Conservation (phyloP, 1,140 invertebrate species). For the Drosophila seguyi region DNA sequence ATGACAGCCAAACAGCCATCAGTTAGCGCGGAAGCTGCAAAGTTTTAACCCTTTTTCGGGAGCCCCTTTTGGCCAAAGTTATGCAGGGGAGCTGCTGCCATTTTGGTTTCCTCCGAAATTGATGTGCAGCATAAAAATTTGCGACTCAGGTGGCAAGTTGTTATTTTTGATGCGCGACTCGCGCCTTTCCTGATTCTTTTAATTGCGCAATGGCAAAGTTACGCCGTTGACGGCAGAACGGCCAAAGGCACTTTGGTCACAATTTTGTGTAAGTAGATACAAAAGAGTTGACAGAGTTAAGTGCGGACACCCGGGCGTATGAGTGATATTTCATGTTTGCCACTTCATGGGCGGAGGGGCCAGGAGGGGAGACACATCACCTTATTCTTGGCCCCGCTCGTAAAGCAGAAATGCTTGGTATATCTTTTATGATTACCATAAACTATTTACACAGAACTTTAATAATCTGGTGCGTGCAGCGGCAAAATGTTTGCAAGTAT, state of each 20-base stretch:
- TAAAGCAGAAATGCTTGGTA: slow-evolving; percentile 53
- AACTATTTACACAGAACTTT: slow-evolving; percentile 79
- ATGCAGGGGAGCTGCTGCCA: slow-evolving; percentile 24
- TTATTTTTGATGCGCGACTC: slow-evolving; percentile 62
- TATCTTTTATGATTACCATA: slow-evolving; percentile 77
- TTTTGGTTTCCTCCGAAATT: slow-evolving; percentile 51
- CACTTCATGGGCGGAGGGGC: slow-evolving; percentile 39
- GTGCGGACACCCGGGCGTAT: slow-evolving; percentile 53
- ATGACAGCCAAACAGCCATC: slow-evolving; percentile 40
- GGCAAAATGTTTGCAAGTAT: slow-evolving; percentile 57
- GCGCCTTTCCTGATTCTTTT: slow-evolving; percentile 50
- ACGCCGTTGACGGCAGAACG: slow-evolving; percentile 16
- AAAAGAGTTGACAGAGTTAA: slow-evolving; percentile 33
- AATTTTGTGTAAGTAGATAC: slow-evolving; percentile 25
- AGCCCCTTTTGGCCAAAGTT: slow-evolving; percentile 16
- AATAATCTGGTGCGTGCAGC: slow-evolving; percentile 60
- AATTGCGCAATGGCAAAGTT: slow-evolving; percentile 53
- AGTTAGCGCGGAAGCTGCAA: slow-evolving; percentile 27
- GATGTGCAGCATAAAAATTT: slow-evolving; percentile 76
- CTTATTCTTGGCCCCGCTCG: slow-evolving; percentile 29
- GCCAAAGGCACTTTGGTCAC: slow-evolving; percentile 33
- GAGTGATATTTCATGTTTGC: slow-evolving; percentile 77
- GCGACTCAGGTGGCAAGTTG: slow-evolving; percentile 70
- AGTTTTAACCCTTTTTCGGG: slow-evolving; percentile 35
- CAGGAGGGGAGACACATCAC: neutral